phyloP scores from a whole-genome alignment of 2,797 vertebrate species.

The Enteromius thamalakanensis region DNA sequence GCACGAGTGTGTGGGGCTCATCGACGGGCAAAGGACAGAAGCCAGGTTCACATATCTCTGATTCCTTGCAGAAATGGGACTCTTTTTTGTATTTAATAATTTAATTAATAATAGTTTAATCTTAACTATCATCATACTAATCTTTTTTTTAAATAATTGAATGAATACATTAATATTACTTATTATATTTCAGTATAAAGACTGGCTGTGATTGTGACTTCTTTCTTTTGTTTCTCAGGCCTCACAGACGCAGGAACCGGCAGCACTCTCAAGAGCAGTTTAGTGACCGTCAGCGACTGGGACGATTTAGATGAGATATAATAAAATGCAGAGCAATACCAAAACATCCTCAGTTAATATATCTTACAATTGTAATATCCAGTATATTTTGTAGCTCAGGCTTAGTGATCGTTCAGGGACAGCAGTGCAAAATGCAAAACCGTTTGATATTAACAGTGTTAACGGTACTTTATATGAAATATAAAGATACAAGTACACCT shows the following conservation, averaged over 20 bases:
- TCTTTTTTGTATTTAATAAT: too few species aligned
- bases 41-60: conserved; percentile 65
- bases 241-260: conserved; percentile 80
- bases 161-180: neutral
- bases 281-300: conserved; percentile 87
- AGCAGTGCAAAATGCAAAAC: conserved; percentile 13
- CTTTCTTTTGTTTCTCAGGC: conserved; percentile 69
- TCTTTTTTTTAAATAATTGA: neutral
- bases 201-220: neutral
- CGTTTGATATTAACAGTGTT: conserved; percentile 38
- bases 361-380: neutral
- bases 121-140: neutral
- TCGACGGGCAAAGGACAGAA: conserved; percentile 71
- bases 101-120: too few species aligned
- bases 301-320: conserved; percentile 83
- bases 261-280: conserved; percentile 88
- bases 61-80: too few species aligned
- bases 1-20: conserved; percentile 83
- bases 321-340: conserved; percentile 28
- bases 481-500: neutral
- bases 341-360: conserved; percentile 15
- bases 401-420: conserved; percentile 40
- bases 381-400: conserved; percentile 36
- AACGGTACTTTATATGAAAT: conserved; percentile 17
- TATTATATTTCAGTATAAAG: neutral